Evolutionary conservation across 2,113 vertebrate genomes (phyloP).

Genomic region (Hippopotamus amphibius): DNA sequence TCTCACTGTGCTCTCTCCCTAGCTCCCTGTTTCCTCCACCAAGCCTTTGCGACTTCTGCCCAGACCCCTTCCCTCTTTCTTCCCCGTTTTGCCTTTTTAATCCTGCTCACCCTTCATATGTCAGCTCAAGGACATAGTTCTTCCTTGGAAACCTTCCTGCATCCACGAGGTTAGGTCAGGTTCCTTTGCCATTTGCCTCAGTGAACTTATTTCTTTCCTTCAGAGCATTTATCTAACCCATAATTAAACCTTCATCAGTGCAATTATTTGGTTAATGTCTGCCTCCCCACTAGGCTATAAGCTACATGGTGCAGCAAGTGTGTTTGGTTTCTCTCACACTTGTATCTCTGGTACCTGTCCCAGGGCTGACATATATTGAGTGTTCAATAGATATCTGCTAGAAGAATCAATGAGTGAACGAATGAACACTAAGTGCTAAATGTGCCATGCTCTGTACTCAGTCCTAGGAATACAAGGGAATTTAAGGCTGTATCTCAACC

Average conservation of each 20-base stretch:
- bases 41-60: not conserved
- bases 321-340: not conserved
- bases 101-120: not conserved
- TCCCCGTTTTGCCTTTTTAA: not conserved
- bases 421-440: not conserved
- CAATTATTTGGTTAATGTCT: not conserved
- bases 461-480: not conserved
- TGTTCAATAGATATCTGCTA: not conserved
- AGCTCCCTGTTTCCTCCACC: not conserved
- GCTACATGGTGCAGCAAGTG: not conserved
- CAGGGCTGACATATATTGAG: not conserved
- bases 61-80: not conserved
- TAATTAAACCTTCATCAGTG: not conserved
- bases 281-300: not conserved
- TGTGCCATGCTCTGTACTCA: not conserved
- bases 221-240: not conserved
- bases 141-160: not conserved
- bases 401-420: not conserved
- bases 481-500: not conserved
- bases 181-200: not conserved
- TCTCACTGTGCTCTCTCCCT: not conserved
- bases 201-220: not conserved
- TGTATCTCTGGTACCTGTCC: not conserved
- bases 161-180: not conserved
- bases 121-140: not conserved